phyloP scores from a whole-genome alignment of 2,797 vertebrate genomes.

The Heteromormyrus szaboi region DNA sequence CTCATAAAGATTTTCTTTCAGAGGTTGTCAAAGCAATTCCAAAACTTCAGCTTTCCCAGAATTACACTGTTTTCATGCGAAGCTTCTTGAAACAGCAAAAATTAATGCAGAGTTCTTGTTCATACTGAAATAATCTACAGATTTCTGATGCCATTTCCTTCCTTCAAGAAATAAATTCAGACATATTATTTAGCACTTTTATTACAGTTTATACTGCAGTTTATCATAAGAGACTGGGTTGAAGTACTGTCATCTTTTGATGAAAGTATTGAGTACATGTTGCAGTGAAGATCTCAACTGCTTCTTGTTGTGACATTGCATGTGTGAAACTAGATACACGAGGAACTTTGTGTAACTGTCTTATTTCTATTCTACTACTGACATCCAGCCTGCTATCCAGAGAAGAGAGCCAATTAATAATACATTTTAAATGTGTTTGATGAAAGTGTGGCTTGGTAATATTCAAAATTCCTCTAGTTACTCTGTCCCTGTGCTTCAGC shows the following conservation, averaged over 20 bases:
- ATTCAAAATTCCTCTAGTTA: neutral
- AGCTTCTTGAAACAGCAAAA: neutral
- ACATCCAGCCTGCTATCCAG: neutral
- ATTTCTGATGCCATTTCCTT: neutral
- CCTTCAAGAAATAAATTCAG: neutral
- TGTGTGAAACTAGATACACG: neutral
- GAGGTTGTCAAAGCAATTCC: neutral
- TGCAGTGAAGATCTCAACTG: neutral
- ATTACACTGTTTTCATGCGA: neutral
- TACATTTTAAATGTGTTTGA: slow-evolving; percentile 6
- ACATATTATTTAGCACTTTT: neutral
- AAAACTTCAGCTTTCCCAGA: neutral
- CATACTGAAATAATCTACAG: neutral
- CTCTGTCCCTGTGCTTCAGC: neutral
- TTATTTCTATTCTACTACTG: neutral
- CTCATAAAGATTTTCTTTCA: neutral
- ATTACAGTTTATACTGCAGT: neutral
- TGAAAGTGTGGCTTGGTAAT: neutral
- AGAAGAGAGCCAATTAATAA: neutral
- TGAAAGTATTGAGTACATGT: neutral
- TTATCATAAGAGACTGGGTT: neutral
- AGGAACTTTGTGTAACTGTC: neutral
- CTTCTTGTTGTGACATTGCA: neutral
- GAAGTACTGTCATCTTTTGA: neutral
- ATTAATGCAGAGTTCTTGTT: neutral